Evolutionary conservation across 2,888 invertebrate species (phyloP).

Genomic region (Hymenopus coronatus): DNA sequence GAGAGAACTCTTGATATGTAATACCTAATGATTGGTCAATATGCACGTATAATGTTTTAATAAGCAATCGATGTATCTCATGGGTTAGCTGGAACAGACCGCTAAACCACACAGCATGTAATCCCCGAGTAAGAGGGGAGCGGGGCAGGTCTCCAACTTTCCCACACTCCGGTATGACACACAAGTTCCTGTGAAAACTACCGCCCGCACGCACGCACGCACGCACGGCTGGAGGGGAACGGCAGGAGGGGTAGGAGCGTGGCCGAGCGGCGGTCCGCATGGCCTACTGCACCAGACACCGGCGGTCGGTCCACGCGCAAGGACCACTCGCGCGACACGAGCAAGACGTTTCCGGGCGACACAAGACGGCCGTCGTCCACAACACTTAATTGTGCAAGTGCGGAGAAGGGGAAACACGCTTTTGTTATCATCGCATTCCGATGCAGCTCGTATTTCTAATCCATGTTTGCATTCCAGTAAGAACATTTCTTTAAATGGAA

Average conservation of each 20-base stretch:
- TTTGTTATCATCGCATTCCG: neutral
- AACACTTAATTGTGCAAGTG: neutral
- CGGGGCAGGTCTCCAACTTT: neutral
- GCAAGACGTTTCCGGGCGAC: neutral
- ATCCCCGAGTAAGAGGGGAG: neutral
- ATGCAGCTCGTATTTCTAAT: neutral
- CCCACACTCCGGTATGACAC: neutral
- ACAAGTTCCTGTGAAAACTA: neutral
- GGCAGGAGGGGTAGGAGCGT: neutral
- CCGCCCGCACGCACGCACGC: neutral
- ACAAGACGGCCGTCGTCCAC: neutral
- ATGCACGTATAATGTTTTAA: too few relatives aligned
- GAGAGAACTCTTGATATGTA: too few relatives aligned
- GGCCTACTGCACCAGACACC: neutral
- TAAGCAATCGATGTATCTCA: too few relatives aligned
- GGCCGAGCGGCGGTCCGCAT: neutral
- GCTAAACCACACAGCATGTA: neutral
- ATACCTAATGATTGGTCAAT: too few relatives aligned
- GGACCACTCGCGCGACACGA: neutral
- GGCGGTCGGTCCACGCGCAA: neutral
- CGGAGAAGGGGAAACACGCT: neutral
- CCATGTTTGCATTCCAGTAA: neutral
- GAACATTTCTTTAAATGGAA: neutral
- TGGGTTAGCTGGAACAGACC: too few relatives aligned
- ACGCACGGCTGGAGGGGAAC: neutral